These are phyloP conservation scores for Litoditis marina DNA, from an alignment of 2,888 invertebrate species.

Conservation along the genomic window DNA sequence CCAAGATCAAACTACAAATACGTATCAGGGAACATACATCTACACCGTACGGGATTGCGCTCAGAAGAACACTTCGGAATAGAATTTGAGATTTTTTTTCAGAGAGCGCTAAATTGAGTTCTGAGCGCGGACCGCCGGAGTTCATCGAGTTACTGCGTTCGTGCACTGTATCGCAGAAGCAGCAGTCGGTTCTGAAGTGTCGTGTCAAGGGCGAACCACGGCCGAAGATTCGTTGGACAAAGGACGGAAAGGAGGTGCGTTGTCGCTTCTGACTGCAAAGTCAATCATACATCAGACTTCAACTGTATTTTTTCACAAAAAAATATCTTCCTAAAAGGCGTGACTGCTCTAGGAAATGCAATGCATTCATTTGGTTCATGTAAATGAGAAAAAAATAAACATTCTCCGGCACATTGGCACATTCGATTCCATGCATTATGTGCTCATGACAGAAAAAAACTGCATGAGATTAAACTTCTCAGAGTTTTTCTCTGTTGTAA, in stretches of 20 bases:
- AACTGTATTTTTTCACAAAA: not conserved
- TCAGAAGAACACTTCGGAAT: no score
- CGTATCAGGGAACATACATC: no score
- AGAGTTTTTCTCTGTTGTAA: not conserved
- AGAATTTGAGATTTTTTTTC: no score
- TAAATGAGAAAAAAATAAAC: no score
- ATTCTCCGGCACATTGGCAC: no score
- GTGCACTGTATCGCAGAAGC: slow-evolving; percentile 41
- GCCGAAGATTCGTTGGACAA: slow-evolving; percentile 92
- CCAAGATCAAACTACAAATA: no score
- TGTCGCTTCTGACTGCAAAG: not conserved
- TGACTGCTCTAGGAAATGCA: no score
- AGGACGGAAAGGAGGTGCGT: slow-evolving; percentile 68
- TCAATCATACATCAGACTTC: no score
- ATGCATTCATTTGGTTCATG: no score
- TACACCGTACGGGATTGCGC: no score
- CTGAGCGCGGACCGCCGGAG: slow-evolving; percentile 46
- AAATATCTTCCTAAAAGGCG: not conserved
- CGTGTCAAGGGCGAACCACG: slow-evolving; percentile 83
- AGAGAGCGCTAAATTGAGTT: slow-evolving; percentile 16
- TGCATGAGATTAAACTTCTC: not conserved
- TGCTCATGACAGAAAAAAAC: not conserved
- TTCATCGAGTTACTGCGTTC: slow-evolving; percentile 60
- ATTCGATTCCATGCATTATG: no score
- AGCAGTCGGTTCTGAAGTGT: slow-evolving; percentile 70